phyloP scores from a whole-genome alignment of 2,888 invertebrate species.

The Hirudinaria manillensis region DNA sequence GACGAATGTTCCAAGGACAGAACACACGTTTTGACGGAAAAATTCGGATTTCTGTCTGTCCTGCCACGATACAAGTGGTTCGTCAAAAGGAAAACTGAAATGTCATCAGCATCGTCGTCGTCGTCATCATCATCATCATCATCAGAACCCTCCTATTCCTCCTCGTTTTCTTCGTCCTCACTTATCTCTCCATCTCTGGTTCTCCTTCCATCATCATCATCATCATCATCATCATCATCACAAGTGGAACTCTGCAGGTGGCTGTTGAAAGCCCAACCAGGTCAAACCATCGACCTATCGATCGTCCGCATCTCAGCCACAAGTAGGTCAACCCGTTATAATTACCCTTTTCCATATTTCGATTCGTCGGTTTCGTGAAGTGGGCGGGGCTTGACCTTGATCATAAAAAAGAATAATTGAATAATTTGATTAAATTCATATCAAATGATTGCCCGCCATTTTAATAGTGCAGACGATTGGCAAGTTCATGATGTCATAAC shows the following conservation, averaged over 20 bases:
- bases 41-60: slow-evolving; percentile 1
- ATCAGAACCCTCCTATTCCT: not conserved
- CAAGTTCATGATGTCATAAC: no score
- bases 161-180: slow-evolving; percentile 15
- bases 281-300: slow-evolving; percentile 1
- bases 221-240: slow-evolving; percentile 13
- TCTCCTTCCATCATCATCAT: slow-evolving; percentile 5
- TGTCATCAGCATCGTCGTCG: not conserved
- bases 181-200: slow-evolving; percentile 9
- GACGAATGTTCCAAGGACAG: slow-evolving; percentile 1
- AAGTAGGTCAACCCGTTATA: slow-evolving; percentile 5
- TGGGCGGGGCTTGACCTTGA: no score
- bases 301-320: not conserved
- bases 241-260: not conserved
- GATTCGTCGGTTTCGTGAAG: no score
- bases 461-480: no score
- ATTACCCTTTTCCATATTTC: not conserved
- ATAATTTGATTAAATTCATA: no score
- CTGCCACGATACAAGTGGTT: slow-evolving; percentile 7
- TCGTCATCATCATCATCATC: slow-evolving; percentile 17
- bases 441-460: no score
- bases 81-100: not conserved
- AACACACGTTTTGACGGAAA: not conserved
- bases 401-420: no score
- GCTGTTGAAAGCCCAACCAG: slow-evolving; percentile 17